Evolutionary conservation across 1,140 invertebrate genomes (phyloP).

Genomic region (Lepidurus couesii): DNA sequence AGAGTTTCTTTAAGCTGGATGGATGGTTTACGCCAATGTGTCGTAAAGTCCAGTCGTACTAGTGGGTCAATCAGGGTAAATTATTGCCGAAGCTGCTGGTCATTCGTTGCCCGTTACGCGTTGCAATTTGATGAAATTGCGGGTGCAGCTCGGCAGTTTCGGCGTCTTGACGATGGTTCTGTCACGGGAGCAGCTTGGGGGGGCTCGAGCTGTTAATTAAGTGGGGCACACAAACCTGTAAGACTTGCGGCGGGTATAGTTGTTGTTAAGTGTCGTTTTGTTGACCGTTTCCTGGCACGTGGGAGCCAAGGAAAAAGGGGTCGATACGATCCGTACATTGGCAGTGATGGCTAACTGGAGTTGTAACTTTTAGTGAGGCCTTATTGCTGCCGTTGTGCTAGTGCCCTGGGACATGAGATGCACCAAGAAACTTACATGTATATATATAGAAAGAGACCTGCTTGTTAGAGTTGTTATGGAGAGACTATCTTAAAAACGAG

Average conservation of each 20-base stretch:
- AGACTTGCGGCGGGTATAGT: slow-evolving; percentile 13
- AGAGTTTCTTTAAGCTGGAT: too few species aligned
- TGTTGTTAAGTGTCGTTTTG: background rate
- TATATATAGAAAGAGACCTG: too few species aligned
- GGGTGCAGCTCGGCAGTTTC: background rate
- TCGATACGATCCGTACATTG: background rate
- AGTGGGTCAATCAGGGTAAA: too few species aligned
- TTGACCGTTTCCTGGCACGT: slow-evolving; percentile 4
- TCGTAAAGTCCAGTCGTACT: too few species aligned
- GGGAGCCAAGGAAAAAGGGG: background rate
- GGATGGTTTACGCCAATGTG: too few species aligned
- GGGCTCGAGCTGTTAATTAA: background rate
- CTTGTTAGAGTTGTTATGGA: too few species aligned
- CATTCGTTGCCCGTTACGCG: background rate
- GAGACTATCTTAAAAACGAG: too few species aligned
- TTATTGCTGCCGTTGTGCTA: too few species aligned
- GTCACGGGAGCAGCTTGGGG: background rate
- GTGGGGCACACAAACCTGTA: background rate
- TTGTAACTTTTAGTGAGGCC: too few species aligned
- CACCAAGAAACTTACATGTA: too few species aligned
- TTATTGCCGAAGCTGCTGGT: background rate
- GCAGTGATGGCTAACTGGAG: background rate
- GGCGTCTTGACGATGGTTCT: background rate
- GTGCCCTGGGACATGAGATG: too few species aligned
- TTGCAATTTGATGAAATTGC: background rate